Conservation (phyloP, 23 tunicate species). For the Trididemnum nubilum region DNA sequence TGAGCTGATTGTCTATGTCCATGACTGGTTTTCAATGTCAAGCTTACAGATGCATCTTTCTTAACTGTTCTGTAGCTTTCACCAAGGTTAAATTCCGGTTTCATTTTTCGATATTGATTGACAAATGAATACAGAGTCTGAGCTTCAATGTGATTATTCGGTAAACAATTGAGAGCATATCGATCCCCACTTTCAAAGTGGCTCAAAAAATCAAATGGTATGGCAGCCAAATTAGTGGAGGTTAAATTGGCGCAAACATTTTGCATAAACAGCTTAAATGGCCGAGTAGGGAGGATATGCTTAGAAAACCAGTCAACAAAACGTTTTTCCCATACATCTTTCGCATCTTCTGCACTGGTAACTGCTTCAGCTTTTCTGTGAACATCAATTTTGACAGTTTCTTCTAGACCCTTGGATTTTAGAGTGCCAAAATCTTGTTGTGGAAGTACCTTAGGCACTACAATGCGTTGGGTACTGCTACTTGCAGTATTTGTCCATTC, state of each 20-base stretch:
- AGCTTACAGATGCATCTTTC: too few relatives aligned
- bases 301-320: constrained; percentile 27
- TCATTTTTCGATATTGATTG: background rate
- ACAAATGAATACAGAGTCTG: background rate
- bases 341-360: background rate
- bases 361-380: too few relatives aligned
- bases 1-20: background rate
- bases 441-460: too few relatives aligned
- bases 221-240: background rate
- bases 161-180: background rate
- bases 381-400: too few relatives aligned
- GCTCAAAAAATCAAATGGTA: constrained; percentile 11
- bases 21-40: background rate
- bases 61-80: too few relatives aligned
- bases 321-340: background rate
- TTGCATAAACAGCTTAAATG: constrained; percentile 9
- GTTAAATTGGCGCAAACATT: background rate
- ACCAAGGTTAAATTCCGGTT: background rate
- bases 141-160: background rate
- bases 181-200: background rate
- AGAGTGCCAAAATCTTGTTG: too few relatives aligned
- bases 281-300: constrained; percentile 8
- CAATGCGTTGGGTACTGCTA: too few relatives aligned
- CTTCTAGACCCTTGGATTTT: too few relatives aligned
- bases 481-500: too few relatives aligned